Base-by-base conservation (phyloP, 2,888 invertebrate genomes). In the Elmis aenea region DNA sequence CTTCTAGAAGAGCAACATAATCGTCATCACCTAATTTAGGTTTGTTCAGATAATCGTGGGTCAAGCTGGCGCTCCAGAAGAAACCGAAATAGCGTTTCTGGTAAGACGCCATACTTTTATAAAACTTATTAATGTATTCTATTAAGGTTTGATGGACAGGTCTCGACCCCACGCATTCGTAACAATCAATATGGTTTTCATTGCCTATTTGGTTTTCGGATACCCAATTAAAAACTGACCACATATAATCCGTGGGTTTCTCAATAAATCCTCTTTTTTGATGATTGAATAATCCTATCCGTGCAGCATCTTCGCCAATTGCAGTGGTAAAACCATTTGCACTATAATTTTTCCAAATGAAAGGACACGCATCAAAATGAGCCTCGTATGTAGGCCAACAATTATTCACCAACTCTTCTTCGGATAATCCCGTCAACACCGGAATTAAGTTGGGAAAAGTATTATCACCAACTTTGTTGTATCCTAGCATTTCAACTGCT, bases 381-480 rank as follows among this genome's bases (percentile, higher is more conserved):
- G 72, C 11, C 13, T 37, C 32, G 6, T 18, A 32, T 3, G 45
- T 44, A 1, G 74, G 74, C 74, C 83, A 79, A 57, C 89, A 90
- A 0, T 66, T 72, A 35, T 69, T 67, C 29, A 70, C 70, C 26
- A 89, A 62, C 54, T 89, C 85, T 0, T 70, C 69, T 14, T 78
- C 78, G 23, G 74, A 76, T 24, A 81, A 61, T 0, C 93, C 93
- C 2, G 81, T 78, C 6, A 93, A 68, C 43, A 89, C 75, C 0
- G 94, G 86, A 4, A 86, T 77, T 39, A 95, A 63, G 64, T 95
- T 95, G 1, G 92, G 91, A 61, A 87, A 93, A 0, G 94, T 94
- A 64, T 94, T 95, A 64, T 94, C 94, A 2, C 82, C 95, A 5
- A 95, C 85, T 74, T 94, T 95, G 61, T 88, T 92, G 65, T 90